Base-by-base conservation (phyloP, 2,113 vertebrate genomes). In the Cephalopterus ornatus region DNA sequence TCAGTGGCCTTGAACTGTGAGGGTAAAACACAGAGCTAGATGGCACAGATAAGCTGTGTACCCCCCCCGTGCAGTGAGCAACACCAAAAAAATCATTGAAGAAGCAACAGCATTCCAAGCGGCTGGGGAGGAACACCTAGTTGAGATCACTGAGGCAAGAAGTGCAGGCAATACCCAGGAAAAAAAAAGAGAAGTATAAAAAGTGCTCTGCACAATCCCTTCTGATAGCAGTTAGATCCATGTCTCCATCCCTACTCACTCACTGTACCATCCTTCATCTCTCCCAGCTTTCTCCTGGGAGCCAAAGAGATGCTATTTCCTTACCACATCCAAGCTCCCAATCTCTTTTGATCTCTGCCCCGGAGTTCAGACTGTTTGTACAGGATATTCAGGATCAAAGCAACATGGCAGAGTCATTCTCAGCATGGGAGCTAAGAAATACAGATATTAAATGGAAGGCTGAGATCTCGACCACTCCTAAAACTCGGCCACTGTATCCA, bases 21-120 rank as follows among this genome's bases (percentile, higher is more conserved):
- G 4, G 27, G 27, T n/a, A 28, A 68, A 72, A 21, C 46, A 65
- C 1, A 0, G 23, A 70, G n/a, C 11, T 53, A 65, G n/a, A 19
- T 12, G 18, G 46, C 46, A 56, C 27, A 76, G 70, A 39, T 11
- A 33, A 75, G 32, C 44, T 72, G 8, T 14, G 8, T 35, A 33
- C 46, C 68, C 71, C 71, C 56, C 13, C 44, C 68, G 23, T 2
- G 1, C 27, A 70, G 27, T 39, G 33, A 55, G n/a, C 35, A 49
- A 62, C 22, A 44, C 6, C 14, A 33, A 12, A 52, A n/a, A 47
- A 28, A 42, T 0, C 0, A 35, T 8, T 67, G 53, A 35, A 59
- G 39, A 65, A 62, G 23, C 52, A 76, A 8, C 35, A 88, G 7
- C 39, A 33, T 37, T 65, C 30, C 9, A 26, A 35, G 44, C 33